phyloP scores from a whole-genome alignment of 2,113 vertebrate genomes.

The Phalacrocorax aristotelis region DNA sequence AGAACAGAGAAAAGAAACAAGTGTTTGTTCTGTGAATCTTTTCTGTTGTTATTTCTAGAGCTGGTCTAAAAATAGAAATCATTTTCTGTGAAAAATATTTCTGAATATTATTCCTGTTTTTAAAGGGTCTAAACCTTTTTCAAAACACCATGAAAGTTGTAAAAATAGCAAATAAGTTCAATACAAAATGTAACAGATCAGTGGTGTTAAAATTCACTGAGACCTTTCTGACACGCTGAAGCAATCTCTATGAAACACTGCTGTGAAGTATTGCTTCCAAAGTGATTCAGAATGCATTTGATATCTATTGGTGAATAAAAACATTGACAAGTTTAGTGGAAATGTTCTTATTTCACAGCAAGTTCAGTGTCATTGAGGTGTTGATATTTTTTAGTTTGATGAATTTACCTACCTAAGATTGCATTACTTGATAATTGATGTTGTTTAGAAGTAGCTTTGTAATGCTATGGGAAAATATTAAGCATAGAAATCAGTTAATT shows the following conservation, averaged over 20 bases:
- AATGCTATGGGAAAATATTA: neutral
- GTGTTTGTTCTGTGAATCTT: neutral
- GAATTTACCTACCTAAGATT: neutral
- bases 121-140: neutral
- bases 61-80: neutral
- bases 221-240: neutral
- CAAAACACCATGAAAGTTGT: neutral
- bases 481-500: neutral
- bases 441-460: neutral
- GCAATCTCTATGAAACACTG: neutral
- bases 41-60: neutral
- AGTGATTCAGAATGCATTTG: neutral
- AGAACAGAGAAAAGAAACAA: neutral
- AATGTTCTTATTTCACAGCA: neutral
- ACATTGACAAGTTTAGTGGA: neutral
- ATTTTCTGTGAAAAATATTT: neutral
- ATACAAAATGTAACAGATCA: neutral
- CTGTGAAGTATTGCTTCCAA: neutral
- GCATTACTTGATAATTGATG: neutral
- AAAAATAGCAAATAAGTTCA: slow-evolving; percentile 12
- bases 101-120: neutral
- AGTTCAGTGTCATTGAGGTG: neutral
- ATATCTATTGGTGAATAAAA: neutral
- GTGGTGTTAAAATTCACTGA: neutral
- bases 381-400: neutral